phyloP scores from a whole-genome alignment of 2,888 invertebrate genomes.

The Phymatocera aterrima region DNA sequence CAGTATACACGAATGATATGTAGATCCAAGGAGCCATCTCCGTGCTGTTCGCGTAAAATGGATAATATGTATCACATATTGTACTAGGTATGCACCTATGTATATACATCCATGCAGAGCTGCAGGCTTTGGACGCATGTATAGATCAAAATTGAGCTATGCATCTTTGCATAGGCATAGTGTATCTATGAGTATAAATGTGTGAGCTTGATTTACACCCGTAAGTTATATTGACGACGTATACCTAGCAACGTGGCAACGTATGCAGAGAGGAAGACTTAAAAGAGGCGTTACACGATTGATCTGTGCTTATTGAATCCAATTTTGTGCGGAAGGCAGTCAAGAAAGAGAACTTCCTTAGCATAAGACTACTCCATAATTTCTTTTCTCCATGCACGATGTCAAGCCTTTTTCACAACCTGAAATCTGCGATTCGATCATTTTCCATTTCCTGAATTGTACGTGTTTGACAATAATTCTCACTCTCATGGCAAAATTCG shows the following conservation, averaged over 20 bases:
- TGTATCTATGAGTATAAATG: not conserved
- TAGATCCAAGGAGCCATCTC: no score
- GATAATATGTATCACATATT: no score
- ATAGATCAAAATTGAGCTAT: not conserved
- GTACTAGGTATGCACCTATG: no score
- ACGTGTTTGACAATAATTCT: no score
- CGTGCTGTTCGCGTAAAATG: no score
- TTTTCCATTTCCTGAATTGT: not conserved
- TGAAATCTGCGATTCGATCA: not conserved
- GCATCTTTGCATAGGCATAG: not conserved
- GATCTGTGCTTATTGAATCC: conserved; percentile 28
- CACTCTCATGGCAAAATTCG: not conserved
- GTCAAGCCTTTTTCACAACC: not conserved
- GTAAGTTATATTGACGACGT: not conserved
- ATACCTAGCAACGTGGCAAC: not conserved
- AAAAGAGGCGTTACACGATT: conserved; percentile 38
- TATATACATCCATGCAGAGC: no score
- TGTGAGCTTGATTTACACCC: not conserved
- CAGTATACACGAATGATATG: no score
- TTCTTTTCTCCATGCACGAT: not conserved
- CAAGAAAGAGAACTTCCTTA: conserved; percentile 21
- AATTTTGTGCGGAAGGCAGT: conserved; percentile 7
- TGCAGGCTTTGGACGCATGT: no score
- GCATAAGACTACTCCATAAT: not conserved
- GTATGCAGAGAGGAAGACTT: conserved; percentile 23